A percentile compares a stretch with the other conserved stretches of the same genome.
These are phyloP conservation scores for Polia nebulosa DNA, from an alignment of 2,888 invertebrate genomes.

Conservation along the genomic window DNA sequence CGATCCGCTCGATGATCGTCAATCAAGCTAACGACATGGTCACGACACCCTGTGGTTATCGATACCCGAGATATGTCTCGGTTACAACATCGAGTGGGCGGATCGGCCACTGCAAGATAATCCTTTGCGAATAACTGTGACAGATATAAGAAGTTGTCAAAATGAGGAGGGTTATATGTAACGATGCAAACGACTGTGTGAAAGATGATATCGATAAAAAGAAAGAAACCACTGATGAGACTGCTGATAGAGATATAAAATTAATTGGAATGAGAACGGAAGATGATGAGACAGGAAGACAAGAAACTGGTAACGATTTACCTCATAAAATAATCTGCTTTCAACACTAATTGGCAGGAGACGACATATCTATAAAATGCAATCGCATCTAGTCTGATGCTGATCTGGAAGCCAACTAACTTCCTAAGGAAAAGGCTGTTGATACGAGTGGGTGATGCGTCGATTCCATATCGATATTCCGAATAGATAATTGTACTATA, in stretches of 20 bases:
- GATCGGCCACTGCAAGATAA: neutral
- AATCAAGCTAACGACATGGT: conserved; percentile 58
- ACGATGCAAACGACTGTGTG: neutral
- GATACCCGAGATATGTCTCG: conserved; percentile 49
- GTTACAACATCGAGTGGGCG: conserved; percentile 47
- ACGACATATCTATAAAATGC: conserved; percentile 20
- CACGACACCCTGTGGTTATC: conserved; percentile 58
- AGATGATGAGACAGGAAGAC: conserved; percentile 6
- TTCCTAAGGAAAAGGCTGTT: conserved; percentile 17
- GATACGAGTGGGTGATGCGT: conserved; percentile 44
- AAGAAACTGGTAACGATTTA: conserved; percentile 15
- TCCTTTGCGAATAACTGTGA: conserved; percentile 19
- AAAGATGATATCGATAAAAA: neutral
- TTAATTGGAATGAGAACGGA: neutral
- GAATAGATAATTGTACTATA: conserved; percentile 42
- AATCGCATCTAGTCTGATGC: conserved; percentile 4
- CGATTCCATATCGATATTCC: conserved; percentile 49
- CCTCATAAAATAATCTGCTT: neutral
- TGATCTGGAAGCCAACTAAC: conserved; percentile 33
- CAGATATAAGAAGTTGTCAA: conserved; percentile 5
- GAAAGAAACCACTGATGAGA: neutral
- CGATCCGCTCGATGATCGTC: conserved; percentile 56
- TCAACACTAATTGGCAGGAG: conserved; percentile 31
- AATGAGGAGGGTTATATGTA: neutral
- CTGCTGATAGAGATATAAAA: neutral